Evolutionary conservation across 1,140 invertebrate species (phyloP).

Genomic region (Apocrypta bakeri): DNA sequence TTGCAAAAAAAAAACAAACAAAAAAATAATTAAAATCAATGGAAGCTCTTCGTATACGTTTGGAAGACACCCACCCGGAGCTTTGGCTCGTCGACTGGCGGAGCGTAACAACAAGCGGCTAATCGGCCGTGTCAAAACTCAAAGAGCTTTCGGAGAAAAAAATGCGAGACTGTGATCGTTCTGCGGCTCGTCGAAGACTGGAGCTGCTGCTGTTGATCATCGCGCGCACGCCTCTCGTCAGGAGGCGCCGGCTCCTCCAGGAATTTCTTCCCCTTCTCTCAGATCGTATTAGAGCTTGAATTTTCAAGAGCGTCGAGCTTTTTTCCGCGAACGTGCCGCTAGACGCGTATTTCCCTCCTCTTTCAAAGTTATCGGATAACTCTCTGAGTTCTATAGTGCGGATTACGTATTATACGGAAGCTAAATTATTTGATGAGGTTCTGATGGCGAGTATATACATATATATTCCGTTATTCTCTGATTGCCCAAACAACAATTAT

Average conservation of each 20-base stretch:
- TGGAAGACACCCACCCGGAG: constrained; percentile 24
- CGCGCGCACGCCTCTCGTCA: not conserved
- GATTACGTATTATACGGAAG: not conserved
- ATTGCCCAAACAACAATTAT: too few relatives aligned
- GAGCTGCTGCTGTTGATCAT: not conserved
- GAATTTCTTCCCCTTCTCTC: not conserved
- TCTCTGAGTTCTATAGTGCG: not conserved
- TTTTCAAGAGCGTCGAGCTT: constrained; percentile 11
- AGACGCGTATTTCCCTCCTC: constrained; percentile 1
- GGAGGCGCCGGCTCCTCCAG: not conserved
- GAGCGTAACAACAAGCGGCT: constrained; percentile 3
- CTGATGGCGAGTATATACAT: too few relatives aligned
- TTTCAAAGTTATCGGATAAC: not conserved
- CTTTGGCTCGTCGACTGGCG: not conserved
- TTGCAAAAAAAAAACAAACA: not conserved
- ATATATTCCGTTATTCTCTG: too few relatives aligned
- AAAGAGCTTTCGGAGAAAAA: constrained; percentile 16
- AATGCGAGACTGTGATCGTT: not conserved
- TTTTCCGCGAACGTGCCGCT: not conserved
- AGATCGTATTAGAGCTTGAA: not conserved
- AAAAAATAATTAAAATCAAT: too few relatives aligned
- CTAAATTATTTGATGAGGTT: not conserved
- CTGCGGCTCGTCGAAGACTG: constrained; percentile 43
- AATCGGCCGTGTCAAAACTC: not conserved
- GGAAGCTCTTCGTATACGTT: too few relatives aligned